Percentiles rank a stretch among this genome's conserved stretches.
Conservation (phyloP, 2,113 vertebrate species). For the Sterrhoptilus dennistouni region DNA sequence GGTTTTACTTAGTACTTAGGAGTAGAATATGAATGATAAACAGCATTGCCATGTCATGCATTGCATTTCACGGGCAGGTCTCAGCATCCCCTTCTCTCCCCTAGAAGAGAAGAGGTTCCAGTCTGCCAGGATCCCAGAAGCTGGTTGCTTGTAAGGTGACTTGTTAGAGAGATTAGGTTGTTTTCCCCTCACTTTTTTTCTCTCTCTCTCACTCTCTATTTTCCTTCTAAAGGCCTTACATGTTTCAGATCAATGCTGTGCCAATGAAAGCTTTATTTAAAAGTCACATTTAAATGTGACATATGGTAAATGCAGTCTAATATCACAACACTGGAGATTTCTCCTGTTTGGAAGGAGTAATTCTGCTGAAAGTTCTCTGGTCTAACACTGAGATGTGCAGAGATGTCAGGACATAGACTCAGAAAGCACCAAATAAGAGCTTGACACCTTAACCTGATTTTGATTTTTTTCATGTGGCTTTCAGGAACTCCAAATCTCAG, state of each 20-base stretch:
- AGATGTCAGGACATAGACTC: not conserved
- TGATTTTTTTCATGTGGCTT: not conserved
- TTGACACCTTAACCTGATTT: not conserved
- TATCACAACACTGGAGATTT: not conserved
- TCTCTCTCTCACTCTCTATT: not conserved
- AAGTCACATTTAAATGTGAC: not conserved
- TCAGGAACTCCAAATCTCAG: not conserved
- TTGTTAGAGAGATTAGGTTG: not conserved
- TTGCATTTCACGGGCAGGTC: not conserved
- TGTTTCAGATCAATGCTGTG: not conserved
- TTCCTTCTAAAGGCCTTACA: not conserved
- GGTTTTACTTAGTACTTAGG: not conserved
- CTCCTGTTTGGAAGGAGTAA: not conserved
- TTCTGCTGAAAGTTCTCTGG: not conserved
- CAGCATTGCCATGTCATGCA: not conserved
- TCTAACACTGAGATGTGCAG: not conserved
- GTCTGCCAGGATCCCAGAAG: not conserved
- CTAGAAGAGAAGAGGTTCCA: not conserved
- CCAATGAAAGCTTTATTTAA: not conserved
- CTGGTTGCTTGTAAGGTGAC: not conserved
- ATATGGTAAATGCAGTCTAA: not conserved
- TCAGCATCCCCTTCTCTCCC: not conserved
- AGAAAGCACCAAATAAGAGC: not conserved
- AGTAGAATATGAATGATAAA: not conserved
- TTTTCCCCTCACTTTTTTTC: not conserved